These are phyloP conservation scores for Propithecus perrieri DNA, from an alignment of 2,797 vertebrate species.

Conservation along the genomic window DNA sequence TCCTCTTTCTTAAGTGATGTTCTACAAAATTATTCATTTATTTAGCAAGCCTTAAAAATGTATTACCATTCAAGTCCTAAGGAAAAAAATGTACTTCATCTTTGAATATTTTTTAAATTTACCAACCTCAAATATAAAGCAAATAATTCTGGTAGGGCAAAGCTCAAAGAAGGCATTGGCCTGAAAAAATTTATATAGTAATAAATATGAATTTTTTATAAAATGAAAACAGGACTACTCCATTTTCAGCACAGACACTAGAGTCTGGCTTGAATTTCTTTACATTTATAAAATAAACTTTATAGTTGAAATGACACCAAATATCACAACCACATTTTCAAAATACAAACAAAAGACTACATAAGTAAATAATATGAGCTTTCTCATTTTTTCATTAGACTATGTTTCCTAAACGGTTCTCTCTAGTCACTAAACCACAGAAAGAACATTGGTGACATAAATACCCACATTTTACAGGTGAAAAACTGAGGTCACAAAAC, in stretches of 20 bases:
- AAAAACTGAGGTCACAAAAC: background rate
- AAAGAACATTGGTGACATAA: background rate
- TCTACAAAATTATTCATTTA: constrained; percentile 12
- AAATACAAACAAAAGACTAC: background rate
- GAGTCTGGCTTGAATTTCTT: background rate
- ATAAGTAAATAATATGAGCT: background rate
- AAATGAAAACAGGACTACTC: background rate
- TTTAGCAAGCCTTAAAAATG: background rate
- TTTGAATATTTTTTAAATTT: background rate
- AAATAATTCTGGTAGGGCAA: background rate
- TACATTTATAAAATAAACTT: background rate
- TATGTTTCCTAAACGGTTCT: background rate
- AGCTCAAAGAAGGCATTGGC: background rate
- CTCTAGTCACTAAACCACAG: background rate
- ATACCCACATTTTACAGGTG: background rate
- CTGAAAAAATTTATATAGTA: background rate
- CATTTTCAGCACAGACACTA: background rate
- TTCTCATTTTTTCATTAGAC: background rate
- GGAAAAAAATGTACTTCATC: background rate
- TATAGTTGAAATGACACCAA: constrained; percentile 9
- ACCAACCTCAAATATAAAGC: background rate
- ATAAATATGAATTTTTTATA: background rate
- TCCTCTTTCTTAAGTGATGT: background rate
- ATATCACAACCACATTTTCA: background rate
- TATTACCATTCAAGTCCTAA: background rate